A percentile compares a stretch with the other conserved stretches of the same genome.
Conservation (phyloP, 2,888 invertebrate genomes). For the Sinodicranocentrus sp. region DNA sequence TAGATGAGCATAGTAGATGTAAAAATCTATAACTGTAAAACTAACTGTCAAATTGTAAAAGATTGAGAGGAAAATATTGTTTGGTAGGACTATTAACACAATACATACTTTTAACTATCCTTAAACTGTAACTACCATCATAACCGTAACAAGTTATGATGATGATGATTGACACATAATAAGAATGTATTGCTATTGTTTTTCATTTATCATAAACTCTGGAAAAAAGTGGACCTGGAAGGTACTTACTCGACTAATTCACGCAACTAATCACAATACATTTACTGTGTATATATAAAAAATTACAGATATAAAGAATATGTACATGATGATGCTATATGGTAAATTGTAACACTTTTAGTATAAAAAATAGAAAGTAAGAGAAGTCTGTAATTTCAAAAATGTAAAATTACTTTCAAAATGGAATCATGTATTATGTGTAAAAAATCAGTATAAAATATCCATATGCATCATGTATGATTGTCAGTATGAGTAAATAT, state of each 20-base stretch:
- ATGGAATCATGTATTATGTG: too few species aligned
- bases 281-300: slow-evolving; percentile 37
- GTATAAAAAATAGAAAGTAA: too few species aligned
- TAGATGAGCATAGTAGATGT: too few species aligned
- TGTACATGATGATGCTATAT: slow-evolving; percentile 13
- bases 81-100: not conserved
- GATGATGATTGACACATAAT: slow-evolving; percentile 12
- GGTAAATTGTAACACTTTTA: too few species aligned
- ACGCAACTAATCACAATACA: slow-evolving; percentile 57
- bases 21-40: too few species aligned
- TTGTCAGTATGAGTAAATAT: too few species aligned
- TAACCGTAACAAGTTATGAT: too few species aligned
- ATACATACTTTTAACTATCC: not conserved
- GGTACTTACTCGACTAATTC: slow-evolving; percentile 58
- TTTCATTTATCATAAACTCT: slow-evolving; percentile 10
- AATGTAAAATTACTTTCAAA: too few species aligned
- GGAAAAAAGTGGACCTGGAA: slow-evolving; percentile 63
- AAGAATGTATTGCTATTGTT: slow-evolving; percentile 14
- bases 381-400: too few species aligned
- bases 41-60: too few species aligned
- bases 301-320: not conserved
- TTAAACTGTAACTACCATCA: not conserved
- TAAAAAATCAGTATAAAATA: too few species aligned
- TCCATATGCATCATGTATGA: too few species aligned
- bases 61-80: not conserved